These are phyloP conservation scores for Asarcornis scutulata DNA, from an alignment of 2,113 vertebrate species.

Conservation along the genomic window DNA sequence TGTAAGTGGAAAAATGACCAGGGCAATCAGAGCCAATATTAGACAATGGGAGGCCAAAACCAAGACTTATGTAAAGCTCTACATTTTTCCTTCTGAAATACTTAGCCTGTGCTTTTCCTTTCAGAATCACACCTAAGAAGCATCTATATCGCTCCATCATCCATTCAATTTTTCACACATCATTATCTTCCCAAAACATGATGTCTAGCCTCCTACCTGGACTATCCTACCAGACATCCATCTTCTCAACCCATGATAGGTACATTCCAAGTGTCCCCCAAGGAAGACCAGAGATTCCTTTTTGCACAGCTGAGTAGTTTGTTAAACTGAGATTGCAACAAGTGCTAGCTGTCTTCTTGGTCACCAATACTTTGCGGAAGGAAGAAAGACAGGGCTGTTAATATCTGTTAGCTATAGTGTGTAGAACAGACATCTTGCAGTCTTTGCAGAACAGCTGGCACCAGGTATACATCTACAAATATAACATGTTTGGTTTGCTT, in stretches of 20 bases:
- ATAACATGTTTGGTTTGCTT: neutral
- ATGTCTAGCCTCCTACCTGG: neutral
- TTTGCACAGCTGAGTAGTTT: neutral
- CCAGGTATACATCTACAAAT: neutral
- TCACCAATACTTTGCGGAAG: neutral
- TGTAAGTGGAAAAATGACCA: neutral
- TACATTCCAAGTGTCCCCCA: neutral
- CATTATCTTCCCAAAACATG: neutral
- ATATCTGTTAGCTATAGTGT: neutral
- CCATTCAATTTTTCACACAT: neutral
- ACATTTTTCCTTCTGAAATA: neutral
- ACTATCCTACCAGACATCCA: neutral
- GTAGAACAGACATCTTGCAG: neutral
- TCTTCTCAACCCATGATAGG: neutral
- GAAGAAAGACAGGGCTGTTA: neutral
- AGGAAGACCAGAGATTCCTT: neutral
- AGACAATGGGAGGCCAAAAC: neutral
- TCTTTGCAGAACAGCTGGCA: neutral
- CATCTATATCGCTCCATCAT: neutral
- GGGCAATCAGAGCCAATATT: neutral
- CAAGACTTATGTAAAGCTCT: neutral
- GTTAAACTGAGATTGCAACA: neutral
- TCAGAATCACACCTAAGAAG: neutral
- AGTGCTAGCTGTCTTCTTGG: neutral
- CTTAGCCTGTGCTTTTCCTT: neutral